Evolutionary conservation across 2,888 invertebrate species (phyloP), one percentile per base, ranked within the genome.

Genomic region (Junonia oenone): DNA sequence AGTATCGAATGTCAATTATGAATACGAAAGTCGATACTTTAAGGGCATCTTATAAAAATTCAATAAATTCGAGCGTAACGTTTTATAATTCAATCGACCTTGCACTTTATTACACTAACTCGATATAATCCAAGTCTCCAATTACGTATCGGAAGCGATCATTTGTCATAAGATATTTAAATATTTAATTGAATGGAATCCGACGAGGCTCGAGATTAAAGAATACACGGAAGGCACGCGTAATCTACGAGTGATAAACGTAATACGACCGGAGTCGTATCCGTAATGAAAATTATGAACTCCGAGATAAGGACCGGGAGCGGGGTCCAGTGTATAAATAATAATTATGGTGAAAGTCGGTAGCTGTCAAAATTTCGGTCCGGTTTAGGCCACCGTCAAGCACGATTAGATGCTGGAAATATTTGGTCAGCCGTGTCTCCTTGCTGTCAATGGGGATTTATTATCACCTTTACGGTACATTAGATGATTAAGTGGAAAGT

Each of bases 291-390:
- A 72, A 73, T 72, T 69, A 75, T 67, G 69, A 68, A 66, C 65
- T 63, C 65, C 63, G 54, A 63, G 63, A 63, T 58, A 55, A 54
- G 55, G 58, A 52, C 47, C 51, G 46, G 49, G 47, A 51, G 15
- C 26, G 37, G 43, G 40, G 40, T 13, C 40, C 15, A 66, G 65
- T 72, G 69, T 76, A 83, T 86, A 85, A 85, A 84, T 87, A 84
- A 87, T 83, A 87, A 87, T 87, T 83, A 84, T 54, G 79, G 88
- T 71, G 87, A 88, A 89, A 89, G 89, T 83, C 73, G 66, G 70
- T 65, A 68, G 70, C 75, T 81, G 78, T 77, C 78, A 78, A 68
- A 74, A 73, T 68, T 22, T 64, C 60, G 71, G 65, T 58, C 68
- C 70, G 68, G 67, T 61, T 64, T 58, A 55, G 68, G 62, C 72